Base-by-base conservation (phyloP, 2,888 invertebrate species). In the Saturnia japonica region DNA sequence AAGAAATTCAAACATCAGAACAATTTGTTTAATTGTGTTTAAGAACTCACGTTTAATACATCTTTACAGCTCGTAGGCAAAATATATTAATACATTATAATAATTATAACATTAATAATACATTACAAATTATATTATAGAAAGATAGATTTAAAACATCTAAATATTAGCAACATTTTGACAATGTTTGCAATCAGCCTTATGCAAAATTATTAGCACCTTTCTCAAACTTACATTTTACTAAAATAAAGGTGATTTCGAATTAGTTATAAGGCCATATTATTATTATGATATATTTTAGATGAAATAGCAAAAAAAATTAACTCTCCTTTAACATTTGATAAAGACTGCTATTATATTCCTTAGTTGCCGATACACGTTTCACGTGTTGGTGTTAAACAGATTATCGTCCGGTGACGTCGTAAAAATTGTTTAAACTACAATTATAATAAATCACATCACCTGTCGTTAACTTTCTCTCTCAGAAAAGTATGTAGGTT, bases 371-470 rank as follows among this genome's bases (percentile, higher is more conserved):
- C 25, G 12, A 25, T 25, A 12, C 25, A 14, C 11, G 25, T 22
- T 57, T 57, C 57, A 57, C 25, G 12, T 25, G 57, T 11, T 9
- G 11, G 25, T 57, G 57, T 57, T 57, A 60, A 60, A 60, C 6
- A 60, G 25, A 60, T 60, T 60, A 60, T 60, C 57, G 14, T 51
- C 14, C 6, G 28, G 25, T 60, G 57, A 60, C 57, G 57, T 60
- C 4, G 7, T 22, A 22, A 16, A 14, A 12, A 28, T 14, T 28
- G 28, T 2, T 60, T 60, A 14, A 22, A 22, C 9, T 22, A 54
- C 22, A 2, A 11, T 9, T 22, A 22, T 22, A 64, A 40, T 40
- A 40, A 8, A 8, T 40, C 8, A 28, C 16, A 28, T 34, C 34
- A 28, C 4, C 34, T 25, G 57, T 2, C 8, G 22, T 22, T 19